Percentiles rank a stretch among this genome's conserved stretches.
Evolutionary conservation across 2,888 invertebrate species (phyloP).

Genomic region (Dasysyrphus tricinctus): DNA sequence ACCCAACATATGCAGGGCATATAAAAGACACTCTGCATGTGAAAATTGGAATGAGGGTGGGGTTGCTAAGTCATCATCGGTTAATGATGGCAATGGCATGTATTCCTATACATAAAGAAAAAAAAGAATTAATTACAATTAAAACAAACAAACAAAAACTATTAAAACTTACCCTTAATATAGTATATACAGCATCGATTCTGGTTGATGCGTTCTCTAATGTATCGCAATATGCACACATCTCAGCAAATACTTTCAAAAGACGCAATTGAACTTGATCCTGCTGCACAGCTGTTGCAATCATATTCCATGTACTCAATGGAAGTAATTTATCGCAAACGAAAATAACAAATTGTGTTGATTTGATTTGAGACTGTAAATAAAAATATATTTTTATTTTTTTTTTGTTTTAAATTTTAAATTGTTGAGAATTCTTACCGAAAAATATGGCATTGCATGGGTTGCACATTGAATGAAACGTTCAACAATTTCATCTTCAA

Average conservation of each 20-base stretch:
- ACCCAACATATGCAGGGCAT: conserved; percentile 89
- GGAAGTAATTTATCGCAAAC: conserved; percentile 93
- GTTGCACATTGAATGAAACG: conserved; percentile 93
- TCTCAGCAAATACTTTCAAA: conserved; percentile 93
- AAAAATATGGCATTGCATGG: conserved; percentile 94
- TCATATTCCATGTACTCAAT: conserved; percentile 87
- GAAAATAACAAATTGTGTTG: conserved; percentile 92
- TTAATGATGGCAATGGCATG: conserved; percentile 93
- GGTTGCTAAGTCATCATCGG: conserved; percentile 85
- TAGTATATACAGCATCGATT: conserved; percentile 90
- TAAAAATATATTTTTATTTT: conserved; percentile 29
- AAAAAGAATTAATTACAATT: background rate
- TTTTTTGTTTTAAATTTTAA: background rate
- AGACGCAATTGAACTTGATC: conserved; percentile 90
- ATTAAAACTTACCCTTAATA: conserved; percentile 88
- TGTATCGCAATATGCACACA: conserved; percentile 90
- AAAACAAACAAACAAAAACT: background rate
- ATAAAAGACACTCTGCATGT: conserved; percentile 95
- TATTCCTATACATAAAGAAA: conserved; percentile 86
- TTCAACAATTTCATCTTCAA: conserved; percentile 89
- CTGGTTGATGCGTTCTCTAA: conserved; percentile 90
- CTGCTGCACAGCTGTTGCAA: conserved; percentile 85
- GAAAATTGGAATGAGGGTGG: conserved; percentile 96
- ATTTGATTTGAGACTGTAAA: conserved; percentile 91
- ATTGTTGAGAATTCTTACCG: conserved; percentile 86